Evolutionary conservation across 1,140 invertebrate species (phyloP), one percentile per base, ranked within the genome.

Genomic region (Tetranychus urticae): DNA sequence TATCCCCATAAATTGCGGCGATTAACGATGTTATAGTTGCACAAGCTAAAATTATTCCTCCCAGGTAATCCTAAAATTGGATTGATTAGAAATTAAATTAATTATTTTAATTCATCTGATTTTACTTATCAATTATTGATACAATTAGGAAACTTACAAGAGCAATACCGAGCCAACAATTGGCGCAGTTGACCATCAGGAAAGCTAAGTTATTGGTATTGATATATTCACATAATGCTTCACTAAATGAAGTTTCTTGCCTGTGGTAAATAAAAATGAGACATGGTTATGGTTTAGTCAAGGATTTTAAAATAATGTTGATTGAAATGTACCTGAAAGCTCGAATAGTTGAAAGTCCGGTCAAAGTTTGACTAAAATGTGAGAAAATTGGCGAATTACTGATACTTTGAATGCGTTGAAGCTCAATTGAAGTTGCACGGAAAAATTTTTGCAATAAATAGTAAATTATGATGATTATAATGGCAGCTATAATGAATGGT

Each of bases 91-190:
- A 42, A 42, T 42, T 42, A 42, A 42, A 10, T 6, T 42, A 6
- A 5, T 10, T 42, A 42, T 42, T 55, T 65, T 59, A 61, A 63
- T 61, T 58, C 6, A 48, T 3, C 35, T 23, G 36, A 55, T 34
- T 31, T 31, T 52, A 64, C 39, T 42, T 14, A 58, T 55, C 23
- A 55, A 55, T 55, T 47, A 47, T 23, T 23, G 23, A 23, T 23
- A 23, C 23, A 23, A 23, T 23, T 23, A 23, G 42, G 10, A 31
- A 13, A 66, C 73, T 77, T 76, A 86, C 84, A 72, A 87, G 68
- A 64, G 80, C 77, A 52, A 87, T 79, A 23, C 85, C 85, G 2
- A 89, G 75, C 85, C 85, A 88, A 62, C 85, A 77, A 69, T 83
- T 86, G 37, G 82, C 81, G 1, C 82, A 79, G 67, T 87, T 86